phyloP scores from a whole-genome alignment of 2,797 vertebrate genomes.

The Etheostoma nigrum region DNA sequence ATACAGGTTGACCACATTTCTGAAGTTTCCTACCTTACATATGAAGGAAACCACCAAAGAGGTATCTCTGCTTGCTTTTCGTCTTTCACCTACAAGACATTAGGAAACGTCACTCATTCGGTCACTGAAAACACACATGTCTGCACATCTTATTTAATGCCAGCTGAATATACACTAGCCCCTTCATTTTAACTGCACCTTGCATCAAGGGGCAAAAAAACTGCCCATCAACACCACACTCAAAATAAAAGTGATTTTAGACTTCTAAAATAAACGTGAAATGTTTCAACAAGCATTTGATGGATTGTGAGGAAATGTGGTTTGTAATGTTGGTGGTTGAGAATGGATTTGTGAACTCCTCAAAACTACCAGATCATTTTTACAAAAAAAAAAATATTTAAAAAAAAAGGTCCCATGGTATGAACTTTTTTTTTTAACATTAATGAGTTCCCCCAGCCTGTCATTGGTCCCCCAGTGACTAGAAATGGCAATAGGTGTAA shows the following conservation, averaged over 20 bases:
- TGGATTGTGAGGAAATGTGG: background rate
- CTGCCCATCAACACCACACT: background rate
- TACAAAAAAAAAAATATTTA: background rate
- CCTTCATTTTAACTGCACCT: background rate
- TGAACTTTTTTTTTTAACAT: too few relatives aligned
- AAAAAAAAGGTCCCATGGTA: too few relatives aligned
- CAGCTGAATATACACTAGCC: too few relatives aligned
- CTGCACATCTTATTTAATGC: too few relatives aligned
- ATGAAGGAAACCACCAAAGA: slow-evolving; percentile 91
- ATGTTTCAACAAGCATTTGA: background rate
- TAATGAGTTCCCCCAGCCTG: too few relatives aligned
- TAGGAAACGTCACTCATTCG: background rate
- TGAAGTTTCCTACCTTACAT: slow-evolving; percentile 87
- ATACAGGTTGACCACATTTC: rapidly evolving
- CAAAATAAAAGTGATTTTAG: background rate
- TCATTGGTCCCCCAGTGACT: too few relatives aligned
- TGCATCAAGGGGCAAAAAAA: background rate
- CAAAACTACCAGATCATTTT: background rate
- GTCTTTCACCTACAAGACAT: slow-evolving; percentile 47
- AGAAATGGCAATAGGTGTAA: too few relatives aligned
- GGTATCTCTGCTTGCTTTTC: slow-evolving; percentile 56
- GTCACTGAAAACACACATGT: background rate
- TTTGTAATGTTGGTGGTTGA: background rate
- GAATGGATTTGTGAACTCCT: background rate
- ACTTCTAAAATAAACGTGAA: background rate